Evolutionary conservation across 1,140 invertebrate species (phyloP), one percentile per base, ranked within the genome.

Genomic region (Onthophagus taurus): DNA sequence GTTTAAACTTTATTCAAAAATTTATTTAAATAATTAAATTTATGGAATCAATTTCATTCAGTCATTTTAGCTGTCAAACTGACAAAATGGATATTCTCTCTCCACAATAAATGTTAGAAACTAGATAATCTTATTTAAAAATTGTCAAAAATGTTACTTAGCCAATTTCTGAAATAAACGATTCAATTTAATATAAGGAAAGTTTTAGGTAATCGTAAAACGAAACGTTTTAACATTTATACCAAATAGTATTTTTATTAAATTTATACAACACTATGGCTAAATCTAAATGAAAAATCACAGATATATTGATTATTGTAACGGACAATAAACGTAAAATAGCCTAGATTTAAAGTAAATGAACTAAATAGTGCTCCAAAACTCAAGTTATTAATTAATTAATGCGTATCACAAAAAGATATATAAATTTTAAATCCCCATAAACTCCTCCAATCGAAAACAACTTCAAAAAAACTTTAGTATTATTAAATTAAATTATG

Each of bases 261-360:
- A 37, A 16, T 37, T 37, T 37, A 24, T 37, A 37, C 35, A 37
- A 19, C 20, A 20, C 35, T 37, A 34, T 37, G 35, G 17, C 20
- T 19, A n/a, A 34, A 37, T 37, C 35, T 37, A 37, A 37, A 37
- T 19, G 17, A 20, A 37, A 37, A 37, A 37, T 37, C 35, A 37
- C 35, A 37, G 35, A 37, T 37, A 37, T 37, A 37, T 37, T 37
- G 35, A 37, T 37, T 37, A 37, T 37, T 37, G 35, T 37, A 23
- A 37, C 31, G 1, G 34, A 37, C 35, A 37, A 37, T 37, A 37
- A 37, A 19, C 23, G 11, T 12, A 37, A 37, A 34, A 8, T 19
- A 37, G 23, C 23, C n/a, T 1, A 14, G 6, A 7, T 26, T 7
- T n/a, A 37, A 37, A 37, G 4, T 19, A 36, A 36, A 36, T 21